Percentiles rank a stretch among this genome's conserved stretches.
These are phyloP conservation scores for Parotocinclus haroldoi DNA, from an alignment of 2,797 vertebrate genomes.

Conservation along the genomic window DNA sequence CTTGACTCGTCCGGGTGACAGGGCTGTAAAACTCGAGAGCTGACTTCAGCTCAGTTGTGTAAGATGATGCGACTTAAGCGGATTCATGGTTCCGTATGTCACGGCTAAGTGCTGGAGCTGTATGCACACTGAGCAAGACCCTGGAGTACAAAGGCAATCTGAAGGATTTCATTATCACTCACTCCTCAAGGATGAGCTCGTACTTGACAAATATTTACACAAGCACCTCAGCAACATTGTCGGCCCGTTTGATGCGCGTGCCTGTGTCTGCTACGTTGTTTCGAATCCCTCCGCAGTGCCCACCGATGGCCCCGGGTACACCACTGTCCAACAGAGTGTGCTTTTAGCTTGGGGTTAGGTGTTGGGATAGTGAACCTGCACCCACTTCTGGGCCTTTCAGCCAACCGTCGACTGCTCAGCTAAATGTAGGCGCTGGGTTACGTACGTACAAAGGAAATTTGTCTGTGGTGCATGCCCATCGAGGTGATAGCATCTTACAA, in stretches of 20 bases:
- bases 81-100: conserved; percentile 36
- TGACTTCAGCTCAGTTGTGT: conserved; percentile 39
- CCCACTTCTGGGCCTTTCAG: too few relatives aligned
- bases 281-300: too few relatives aligned
- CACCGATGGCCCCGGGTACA: too few relatives aligned
- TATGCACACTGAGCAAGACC: conserved; percentile 32
- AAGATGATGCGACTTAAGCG: conserved; percentile 49
- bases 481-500: too few relatives aligned
- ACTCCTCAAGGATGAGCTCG: conserved; percentile 23
- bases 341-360: too few relatives aligned
- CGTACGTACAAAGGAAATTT: too few relatives aligned
- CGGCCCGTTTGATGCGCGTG: neutral
- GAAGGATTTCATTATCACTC: conserved; percentile 36
- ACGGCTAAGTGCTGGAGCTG: conserved; percentile 30
- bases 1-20: neutral
- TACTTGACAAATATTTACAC: conserved; percentile 33
- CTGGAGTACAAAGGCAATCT: conserved; percentile 44
- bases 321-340: too few relatives aligned
- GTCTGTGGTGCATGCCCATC: too few relatives aligned
- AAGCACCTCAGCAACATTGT: conserved; percentile 17
- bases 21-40: conserved; percentile 20
- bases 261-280: too few relatives aligned
- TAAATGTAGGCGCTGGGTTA: too few relatives aligned
- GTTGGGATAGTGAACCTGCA: too few relatives aligned
- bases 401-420: too few relatives aligned